A percentile compares a stretch with the other conserved stretches of the same genome.
Evolutionary conservation across 2,888 invertebrate species (phyloP).

Genomic region (Himalopsyche tibetana): DNA sequence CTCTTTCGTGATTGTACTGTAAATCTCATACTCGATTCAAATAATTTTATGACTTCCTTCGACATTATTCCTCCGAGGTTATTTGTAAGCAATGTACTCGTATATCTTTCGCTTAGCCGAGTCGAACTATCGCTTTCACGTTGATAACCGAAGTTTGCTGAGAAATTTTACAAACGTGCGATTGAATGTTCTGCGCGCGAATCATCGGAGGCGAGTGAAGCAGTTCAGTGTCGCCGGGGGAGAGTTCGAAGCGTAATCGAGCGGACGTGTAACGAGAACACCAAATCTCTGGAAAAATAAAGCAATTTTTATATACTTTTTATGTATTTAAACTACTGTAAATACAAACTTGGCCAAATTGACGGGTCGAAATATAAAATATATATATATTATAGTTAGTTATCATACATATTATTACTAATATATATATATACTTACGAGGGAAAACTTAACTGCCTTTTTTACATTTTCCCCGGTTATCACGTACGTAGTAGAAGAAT

Average conservation of each 20-base stretch:
- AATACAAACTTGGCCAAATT: constrained; percentile 32
- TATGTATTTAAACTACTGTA: constrained; percentile 51
- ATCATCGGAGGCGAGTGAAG: constrained; percentile 23
- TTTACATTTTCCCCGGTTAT: constrained; percentile 13
- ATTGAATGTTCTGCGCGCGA: neutral
- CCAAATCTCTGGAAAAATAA: constrained; percentile 53
- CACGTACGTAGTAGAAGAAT: neutral
- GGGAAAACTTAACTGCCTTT: constrained; percentile 30
- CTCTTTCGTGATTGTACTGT: too few relatives aligned
- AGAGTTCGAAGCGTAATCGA: constrained; percentile 11
- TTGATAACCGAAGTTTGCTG: too few relatives aligned
- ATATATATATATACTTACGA: neutral
- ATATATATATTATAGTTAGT: constrained; percentile 34
- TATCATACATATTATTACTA: neutral
- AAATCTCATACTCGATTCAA: too few relatives aligned
- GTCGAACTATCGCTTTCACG: too few relatives aligned
- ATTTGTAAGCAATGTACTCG: too few relatives aligned
- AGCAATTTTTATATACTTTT: constrained; percentile 64
- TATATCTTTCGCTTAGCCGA: too few relatives aligned
- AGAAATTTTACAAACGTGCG: neutral
- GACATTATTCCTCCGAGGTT: too few relatives aligned
- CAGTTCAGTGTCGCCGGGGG: constrained; percentile 26
- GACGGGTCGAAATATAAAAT: constrained; percentile 22
- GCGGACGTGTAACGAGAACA: neutral
- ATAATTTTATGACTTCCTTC: too few relatives aligned